Evolutionary conservation across 2,888 invertebrate species (phyloP).

Genomic region (Agriopis marginaria): DNA sequence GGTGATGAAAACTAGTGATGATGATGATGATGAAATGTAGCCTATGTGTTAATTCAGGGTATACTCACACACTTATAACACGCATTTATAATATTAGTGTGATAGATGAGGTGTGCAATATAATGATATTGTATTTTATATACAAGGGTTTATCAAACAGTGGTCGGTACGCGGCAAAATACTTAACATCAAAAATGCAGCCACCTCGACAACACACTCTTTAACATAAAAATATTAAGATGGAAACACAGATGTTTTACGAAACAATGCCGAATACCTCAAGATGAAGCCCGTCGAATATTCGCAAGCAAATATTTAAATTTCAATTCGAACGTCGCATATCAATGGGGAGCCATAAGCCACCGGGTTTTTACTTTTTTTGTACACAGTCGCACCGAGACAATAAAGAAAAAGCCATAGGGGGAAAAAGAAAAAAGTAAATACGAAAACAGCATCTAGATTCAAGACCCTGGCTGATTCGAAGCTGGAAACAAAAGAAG

Average conservation of each 20-base stretch:
- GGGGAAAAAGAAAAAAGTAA: conserved; percentile 71
- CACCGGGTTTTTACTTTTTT: conserved; percentile 80
- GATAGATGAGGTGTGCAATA: too few relatives aligned
- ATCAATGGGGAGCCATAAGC: conserved; percentile 87
- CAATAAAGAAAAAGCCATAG: conserved; percentile 84
- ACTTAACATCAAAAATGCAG: conserved; percentile 26
- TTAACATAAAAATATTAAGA: conserved; percentile 81
- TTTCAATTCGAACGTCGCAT: conserved; percentile 86
- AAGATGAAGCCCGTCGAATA: conserved; percentile 79
- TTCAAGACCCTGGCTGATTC: conserved; percentile 85
- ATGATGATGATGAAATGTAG: too few relatives aligned
- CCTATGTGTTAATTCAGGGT: too few relatives aligned
- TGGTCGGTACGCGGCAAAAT: conserved; percentile 9
- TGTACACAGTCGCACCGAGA: conserved; percentile 77
- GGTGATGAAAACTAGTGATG: too few relatives aligned
- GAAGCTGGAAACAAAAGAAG: conserved; percentile 84
- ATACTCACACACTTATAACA: too few relatives aligned
- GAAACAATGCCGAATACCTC: conserved; percentile 69
- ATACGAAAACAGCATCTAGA: conserved; percentile 83
- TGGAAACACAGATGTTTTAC: conserved; percentile 74
- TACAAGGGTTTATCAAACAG: background rate
- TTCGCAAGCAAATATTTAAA: conserved; percentile 84
- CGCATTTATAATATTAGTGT: too few relatives aligned
- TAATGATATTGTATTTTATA: too few relatives aligned
- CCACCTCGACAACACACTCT: conserved; percentile 30